A percentile compares a stretch with the other conserved stretches of the same genome.
Conservation (phyloP, 2,888 invertebrate species). For the Rhodophaea formosa region DNA sequence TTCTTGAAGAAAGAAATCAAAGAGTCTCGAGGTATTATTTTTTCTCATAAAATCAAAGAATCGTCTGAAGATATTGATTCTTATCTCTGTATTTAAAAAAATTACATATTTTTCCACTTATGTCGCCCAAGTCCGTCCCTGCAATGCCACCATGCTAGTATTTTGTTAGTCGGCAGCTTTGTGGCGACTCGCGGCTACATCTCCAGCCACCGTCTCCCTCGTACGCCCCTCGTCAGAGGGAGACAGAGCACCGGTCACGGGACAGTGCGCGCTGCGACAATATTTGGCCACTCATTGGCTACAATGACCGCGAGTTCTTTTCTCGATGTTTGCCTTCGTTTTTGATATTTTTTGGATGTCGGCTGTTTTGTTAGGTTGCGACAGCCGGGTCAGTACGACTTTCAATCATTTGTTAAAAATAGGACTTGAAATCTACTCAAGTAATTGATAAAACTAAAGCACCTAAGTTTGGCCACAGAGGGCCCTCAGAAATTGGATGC, state of each 20-base stretch:
- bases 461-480: too few relatives aligned
- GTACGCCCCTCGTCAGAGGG: conserved; percentile 30
- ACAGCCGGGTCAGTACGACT: conserved; percentile 23
- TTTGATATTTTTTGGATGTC: conserved; percentile 39
- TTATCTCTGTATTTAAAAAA: too few relatives aligned
- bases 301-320: conserved; percentile 44
- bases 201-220: conserved; percentile 40
- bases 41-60: too few relatives aligned
- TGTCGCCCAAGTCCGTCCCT: conserved; percentile 46
- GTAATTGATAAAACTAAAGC: neutral
- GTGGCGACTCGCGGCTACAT: conserved; percentile 52
- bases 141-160: conserved; percentile 77
- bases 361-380: conserved; percentile 31
- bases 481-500: too few relatives aligned
- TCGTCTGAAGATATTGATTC: too few relatives aligned
- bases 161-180: conserved; percentile 78
- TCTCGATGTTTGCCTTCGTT: conserved; percentile 43
- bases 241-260: conserved; percentile 47
- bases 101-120: too few relatives aligned
- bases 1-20: too few relatives aligned
- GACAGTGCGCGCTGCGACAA: conserved; percentile 55
- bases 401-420: conserved; percentile 19
- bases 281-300: conserved; percentile 75
- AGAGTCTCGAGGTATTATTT: too few relatives aligned
- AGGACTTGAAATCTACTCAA: neutral